phyloP scores from a whole-genome alignment of 2,113 vertebrate genomes.

The Spea bombifrons region DNA sequence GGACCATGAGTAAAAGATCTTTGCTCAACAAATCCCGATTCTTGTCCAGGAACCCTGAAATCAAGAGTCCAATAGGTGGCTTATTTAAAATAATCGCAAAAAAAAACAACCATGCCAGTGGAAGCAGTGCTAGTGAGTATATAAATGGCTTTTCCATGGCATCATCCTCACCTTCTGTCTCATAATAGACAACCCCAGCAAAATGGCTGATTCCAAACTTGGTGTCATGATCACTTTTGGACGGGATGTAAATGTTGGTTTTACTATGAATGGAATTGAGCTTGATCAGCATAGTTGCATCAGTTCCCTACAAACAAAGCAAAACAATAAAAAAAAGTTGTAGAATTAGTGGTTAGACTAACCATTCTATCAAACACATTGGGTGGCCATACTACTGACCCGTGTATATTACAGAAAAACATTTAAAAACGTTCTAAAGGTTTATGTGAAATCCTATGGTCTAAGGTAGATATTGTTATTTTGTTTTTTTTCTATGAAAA shows the following conservation, averaged over 20 bases:
- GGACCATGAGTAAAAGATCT: constrained; percentile 78
- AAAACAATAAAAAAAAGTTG: not conserved
- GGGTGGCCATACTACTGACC: not conserved
- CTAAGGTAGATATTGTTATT: not conserved
- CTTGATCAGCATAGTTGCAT: constrained; percentile 84
- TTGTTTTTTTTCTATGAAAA: too few relatives aligned
- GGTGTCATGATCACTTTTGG: constrained; percentile 79
- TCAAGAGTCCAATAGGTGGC: too few relatives aligned
- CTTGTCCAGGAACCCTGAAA: constrained; percentile 90
- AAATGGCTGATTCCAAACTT: constrained; percentile 89
- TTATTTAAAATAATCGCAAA: too few relatives aligned
- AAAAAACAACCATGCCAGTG: too few relatives aligned
- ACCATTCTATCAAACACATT: too few relatives aligned
- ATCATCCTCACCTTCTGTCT: constrained; percentile 76
- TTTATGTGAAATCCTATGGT: not conserved
- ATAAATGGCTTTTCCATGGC: not conserved
- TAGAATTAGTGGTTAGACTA: not conserved
- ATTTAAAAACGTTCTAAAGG: not conserved
- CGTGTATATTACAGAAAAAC: not conserved
- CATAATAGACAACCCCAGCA: constrained; percentile 86
- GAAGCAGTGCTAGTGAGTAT: not conserved
- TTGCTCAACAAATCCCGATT: constrained; percentile 85
- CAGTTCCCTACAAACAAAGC: constrained; percentile 78
- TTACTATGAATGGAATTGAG: constrained; percentile 75
- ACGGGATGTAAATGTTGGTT: constrained; percentile 76